phyloP scores from a whole-genome alignment of 2,797 vertebrate species.

The Acanthurus tractus region DNA sequence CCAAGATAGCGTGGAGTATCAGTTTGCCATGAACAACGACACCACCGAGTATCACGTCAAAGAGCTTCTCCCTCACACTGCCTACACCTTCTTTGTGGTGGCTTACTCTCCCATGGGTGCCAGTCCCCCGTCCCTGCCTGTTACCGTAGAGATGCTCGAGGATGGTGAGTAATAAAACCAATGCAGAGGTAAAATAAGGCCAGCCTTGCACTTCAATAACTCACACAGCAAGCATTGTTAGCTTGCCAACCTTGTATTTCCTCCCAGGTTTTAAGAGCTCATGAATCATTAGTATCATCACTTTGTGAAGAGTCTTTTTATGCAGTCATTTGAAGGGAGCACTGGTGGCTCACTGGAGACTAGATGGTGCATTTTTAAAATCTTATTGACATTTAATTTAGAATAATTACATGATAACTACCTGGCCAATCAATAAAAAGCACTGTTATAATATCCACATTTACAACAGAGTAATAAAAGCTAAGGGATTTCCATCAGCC shows the following conservation, averaged over 20 bases:
- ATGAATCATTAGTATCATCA: conserved; percentile 5
- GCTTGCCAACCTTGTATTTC: conserved; percentile 14
- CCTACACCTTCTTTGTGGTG: conserved; percentile 96
- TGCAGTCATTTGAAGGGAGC: conserved; percentile 2
- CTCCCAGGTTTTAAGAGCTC: neutral
- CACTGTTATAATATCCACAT: neutral
- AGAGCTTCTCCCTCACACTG: conserved; percentile 94
- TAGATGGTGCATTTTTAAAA: neutral
- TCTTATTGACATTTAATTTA: neutral
- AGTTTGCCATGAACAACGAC: conserved; percentile 98
- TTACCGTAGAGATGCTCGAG: conserved; percentile 92
- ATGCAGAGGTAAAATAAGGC: conserved; percentile 12
- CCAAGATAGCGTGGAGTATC: conserved; percentile 93
- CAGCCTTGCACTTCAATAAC: conserved; percentile 11
- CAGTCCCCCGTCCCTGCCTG: conserved; percentile 90
- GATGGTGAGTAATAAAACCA: conserved; percentile 87
- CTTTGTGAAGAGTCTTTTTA: neutral
- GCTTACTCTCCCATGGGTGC: conserved; percentile 96
- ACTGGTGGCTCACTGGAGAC: neutral
- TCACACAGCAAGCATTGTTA: neutral
- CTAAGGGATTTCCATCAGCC: neutral
- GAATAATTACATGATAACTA: neutral
- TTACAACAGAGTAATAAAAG: neutral
- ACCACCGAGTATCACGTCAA: conserved; percentile 94
- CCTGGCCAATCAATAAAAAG: neutral